Conservation (phyloP, 2,113 vertebrate species). For the Maccullochella peelii region DNA sequence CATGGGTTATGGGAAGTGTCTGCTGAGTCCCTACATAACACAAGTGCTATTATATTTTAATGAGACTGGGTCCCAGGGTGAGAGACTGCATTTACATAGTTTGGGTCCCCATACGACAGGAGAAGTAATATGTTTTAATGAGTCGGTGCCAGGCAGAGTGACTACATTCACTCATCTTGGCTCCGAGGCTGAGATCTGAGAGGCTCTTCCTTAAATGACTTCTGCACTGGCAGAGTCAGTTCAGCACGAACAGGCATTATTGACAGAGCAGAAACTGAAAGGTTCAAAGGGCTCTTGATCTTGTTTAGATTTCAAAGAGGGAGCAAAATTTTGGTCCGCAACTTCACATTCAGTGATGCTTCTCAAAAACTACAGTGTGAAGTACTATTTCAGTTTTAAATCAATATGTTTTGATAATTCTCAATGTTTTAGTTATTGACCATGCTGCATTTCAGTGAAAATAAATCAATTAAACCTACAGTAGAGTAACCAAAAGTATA, state of each 20-base stretch:
- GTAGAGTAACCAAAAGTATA: not conserved
- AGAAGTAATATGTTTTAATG: slow-evolving; percentile 69
- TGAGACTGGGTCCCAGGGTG: slow-evolving; percentile 57
- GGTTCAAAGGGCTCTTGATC: slow-evolving; percentile 28
- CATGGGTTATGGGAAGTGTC: slow-evolving; percentile 34
- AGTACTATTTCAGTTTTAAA: slow-evolving; percentile 8
- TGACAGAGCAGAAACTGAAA: slow-evolving; percentile 34
- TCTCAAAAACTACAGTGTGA: slow-evolving; percentile 2
- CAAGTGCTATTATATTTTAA: slow-evolving; percentile 66
- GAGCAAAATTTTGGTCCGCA: not conserved
- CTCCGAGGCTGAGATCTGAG: slow-evolving; percentile 42
- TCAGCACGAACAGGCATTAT: slow-evolving; percentile 10
- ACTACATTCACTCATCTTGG: slow-evolving; percentile 27
- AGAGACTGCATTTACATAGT: slow-evolving; percentile 39
- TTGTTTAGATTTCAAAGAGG: slow-evolving; percentile 35
- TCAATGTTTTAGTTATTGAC: slow-evolving; percentile 16
- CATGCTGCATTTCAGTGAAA: slow-evolving; percentile 22
- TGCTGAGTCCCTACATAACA: slow-evolving; percentile 55
- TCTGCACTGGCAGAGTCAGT: slow-evolving; percentile 6
- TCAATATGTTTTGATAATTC: slow-evolving; percentile 21
- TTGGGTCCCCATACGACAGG: slow-evolving; percentile 37
- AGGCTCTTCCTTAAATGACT: slow-evolving; percentile 46
- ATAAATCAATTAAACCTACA: slow-evolving; percentile 22
- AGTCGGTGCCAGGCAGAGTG: slow-evolving; percentile 30
- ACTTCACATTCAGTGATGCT: slow-evolving; percentile 11